Evolutionary conservation across 2,113 vertebrate genomes (phyloP).

Genomic region (Hiodon tergisus): DNA sequence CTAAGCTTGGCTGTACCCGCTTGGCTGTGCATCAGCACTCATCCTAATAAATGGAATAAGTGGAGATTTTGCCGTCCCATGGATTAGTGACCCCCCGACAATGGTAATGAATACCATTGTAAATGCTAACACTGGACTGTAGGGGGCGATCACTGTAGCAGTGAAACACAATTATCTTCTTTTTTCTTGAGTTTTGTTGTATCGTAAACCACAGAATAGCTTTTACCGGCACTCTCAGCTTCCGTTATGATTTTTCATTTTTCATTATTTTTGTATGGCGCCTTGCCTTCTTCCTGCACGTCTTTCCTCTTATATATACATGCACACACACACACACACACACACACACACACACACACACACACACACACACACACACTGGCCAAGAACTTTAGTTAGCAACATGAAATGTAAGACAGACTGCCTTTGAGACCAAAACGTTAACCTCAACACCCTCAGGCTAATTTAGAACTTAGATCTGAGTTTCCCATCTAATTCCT

Average conservation of each 20-base stretch:
- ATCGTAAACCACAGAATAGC: not conserved
- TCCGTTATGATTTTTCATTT: too few relatives aligned
- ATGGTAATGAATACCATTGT: not conserved
- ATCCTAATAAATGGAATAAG: not conserved
- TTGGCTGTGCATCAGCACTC: not conserved
- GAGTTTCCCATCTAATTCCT: too few relatives aligned
- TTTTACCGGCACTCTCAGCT: not conserved
- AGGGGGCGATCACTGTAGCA: not conserved
- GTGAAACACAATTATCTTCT: constrained; percentile 4
- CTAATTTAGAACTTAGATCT: too few relatives aligned
- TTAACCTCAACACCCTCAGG: too few relatives aligned
- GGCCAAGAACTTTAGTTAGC: too few relatives aligned
- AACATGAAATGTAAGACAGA: too few relatives aligned
- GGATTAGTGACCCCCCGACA: not conserved
- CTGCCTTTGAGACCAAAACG: too few relatives aligned
- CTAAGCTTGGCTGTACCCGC: too few relatives aligned
- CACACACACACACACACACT: not conserved
- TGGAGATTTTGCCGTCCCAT: not conserved
- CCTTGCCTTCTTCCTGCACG: too few relatives aligned
- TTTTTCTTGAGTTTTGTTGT: not conserved
- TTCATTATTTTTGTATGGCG: too few relatives aligned
- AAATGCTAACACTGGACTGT: not conserved
- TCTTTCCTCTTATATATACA: not conserved
- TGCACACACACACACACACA: not conserved
- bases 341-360: not conserved